Base-by-base conservation (phyloP, 1,140 invertebrate genomes). In the Ruditapes philippinarum region DNA sequence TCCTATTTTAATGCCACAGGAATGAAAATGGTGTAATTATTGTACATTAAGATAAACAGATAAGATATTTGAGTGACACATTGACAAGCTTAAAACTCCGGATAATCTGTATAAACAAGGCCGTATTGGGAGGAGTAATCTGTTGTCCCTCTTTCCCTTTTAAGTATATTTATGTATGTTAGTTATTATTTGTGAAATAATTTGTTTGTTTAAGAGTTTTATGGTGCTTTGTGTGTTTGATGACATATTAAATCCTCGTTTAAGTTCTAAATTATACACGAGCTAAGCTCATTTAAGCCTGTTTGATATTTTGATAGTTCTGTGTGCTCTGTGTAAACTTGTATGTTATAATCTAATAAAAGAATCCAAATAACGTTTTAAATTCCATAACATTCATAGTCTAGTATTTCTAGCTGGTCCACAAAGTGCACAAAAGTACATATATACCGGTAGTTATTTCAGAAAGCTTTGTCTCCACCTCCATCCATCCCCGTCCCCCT, bases 141-240 rank as follows among this genome's bases (percentile, higher is more conserved):
- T 36, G 33, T 78, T 28, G 74, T 40, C 74, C 38, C 2, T 54
- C 54, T 78, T 19, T 49, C 49, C n/a, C n/a, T n/a, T n/a, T 54
- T 38, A 3, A 28, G 70, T 74, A 45, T 19, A 31, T 45, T 36
- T 54, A 31, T 78, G 45, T 54, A 2, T 38, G 19, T 31, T 22
- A 19, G 28, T 78, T 78, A 14, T 78, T 78, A 45, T 78, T 78
- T 78, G 74, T 78, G 28, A 78, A 51, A 49, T 78, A 78, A 78
- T 78, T 78, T 78, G 45, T 78, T 78, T 78, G 74, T 78, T 78
- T 78, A 57, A 78, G 42, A 51, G 70, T 78, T 78, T 70, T 78
- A 78, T 33, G 74, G 49, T 54, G 28, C 45, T 51, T 78, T 78
- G 19, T 78, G 28, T 78, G 42, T 78, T 78, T 51, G 74, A 78